Conservation (phyloP, 2,113 vertebrate genomes). For the Petrocephalus microphthalmus region DNA sequence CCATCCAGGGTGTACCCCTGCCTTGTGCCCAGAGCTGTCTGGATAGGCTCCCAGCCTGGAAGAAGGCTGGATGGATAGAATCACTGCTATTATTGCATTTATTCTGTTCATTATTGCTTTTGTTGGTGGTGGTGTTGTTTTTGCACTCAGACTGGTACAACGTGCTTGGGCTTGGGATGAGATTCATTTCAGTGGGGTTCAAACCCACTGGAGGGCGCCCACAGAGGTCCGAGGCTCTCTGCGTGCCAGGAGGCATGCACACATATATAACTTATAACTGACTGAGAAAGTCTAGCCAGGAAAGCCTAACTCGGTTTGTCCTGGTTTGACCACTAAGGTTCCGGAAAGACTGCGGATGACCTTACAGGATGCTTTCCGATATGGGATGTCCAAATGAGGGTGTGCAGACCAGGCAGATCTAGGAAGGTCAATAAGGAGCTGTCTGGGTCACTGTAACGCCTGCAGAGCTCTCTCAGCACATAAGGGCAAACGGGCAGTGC, state of each 20-base stretch:
- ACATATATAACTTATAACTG: background rate
- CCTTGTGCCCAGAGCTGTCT: background rate
- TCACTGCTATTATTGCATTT: background rate
- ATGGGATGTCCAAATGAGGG: background rate
- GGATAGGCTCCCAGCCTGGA: background rate
- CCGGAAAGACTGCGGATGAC: background rate
- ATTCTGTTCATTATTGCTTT: background rate
- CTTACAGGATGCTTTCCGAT: background rate
- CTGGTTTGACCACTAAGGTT: background rate
- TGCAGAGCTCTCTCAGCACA: background rate
- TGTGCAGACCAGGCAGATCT: background rate
- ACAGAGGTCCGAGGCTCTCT: background rate
- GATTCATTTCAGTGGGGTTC: background rate
- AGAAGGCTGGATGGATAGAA: background rate
- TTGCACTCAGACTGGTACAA: constrained; percentile 3
- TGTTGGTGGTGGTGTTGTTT: background rate
- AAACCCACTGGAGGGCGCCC: background rate
- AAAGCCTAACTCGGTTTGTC: background rate
- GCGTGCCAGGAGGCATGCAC: background rate
- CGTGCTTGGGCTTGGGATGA: background rate
- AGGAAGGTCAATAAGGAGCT: background rate
- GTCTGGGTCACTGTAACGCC: background rate
- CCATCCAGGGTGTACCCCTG: background rate
- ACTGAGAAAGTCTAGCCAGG: background rate
- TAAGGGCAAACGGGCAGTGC: too few species aligned